These are phyloP conservation scores for Melanotaenia nigrans DNA, from an alignment of 2,797 vertebrate species.

Conservation along the genomic window DNA sequence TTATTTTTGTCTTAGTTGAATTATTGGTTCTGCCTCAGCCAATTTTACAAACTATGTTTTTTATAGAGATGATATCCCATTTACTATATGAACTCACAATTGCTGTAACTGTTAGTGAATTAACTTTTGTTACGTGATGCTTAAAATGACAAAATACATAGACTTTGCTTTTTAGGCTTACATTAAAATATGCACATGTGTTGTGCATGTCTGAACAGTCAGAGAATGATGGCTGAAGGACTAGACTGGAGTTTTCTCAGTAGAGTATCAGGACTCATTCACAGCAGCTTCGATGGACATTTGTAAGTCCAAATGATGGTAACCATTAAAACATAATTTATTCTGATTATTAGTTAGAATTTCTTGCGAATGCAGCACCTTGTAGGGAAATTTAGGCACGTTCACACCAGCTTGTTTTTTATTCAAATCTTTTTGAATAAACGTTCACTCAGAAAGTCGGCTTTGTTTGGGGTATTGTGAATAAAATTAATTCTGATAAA, in stretches of 20 bases:
- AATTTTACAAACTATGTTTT: not conserved
- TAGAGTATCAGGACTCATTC: slow-evolving; percentile 4
- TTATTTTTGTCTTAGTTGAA: not conserved
- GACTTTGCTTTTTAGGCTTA: not conserved
- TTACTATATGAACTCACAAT: not conserved
- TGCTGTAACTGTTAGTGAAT: not conserved
- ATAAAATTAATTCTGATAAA: too few species aligned
- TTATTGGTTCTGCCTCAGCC: not conserved
- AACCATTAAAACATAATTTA: not conserved
- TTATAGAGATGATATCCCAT: not conserved
- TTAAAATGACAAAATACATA: slow-evolving; percentile 5
- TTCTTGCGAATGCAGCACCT: not conserved
- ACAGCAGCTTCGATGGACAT: not conserved
- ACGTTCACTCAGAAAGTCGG: too few species aligned
- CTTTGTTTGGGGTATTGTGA: too few species aligned
- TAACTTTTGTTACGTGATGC: not conserved
- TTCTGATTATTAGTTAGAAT: not conserved
- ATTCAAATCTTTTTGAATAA: too few species aligned
- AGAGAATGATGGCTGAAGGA: not conserved
- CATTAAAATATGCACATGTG: slow-evolving; percentile 4
- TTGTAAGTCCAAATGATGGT: not conserved
- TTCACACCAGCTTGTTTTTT: too few species aligned
- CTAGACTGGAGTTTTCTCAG: not conserved
- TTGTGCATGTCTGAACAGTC: not conserved
- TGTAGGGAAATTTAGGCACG: not conserved